Base-by-base conservation (phyloP, 92 coral and sea anemone genomes). In the Phenganax subtilis region DNA sequence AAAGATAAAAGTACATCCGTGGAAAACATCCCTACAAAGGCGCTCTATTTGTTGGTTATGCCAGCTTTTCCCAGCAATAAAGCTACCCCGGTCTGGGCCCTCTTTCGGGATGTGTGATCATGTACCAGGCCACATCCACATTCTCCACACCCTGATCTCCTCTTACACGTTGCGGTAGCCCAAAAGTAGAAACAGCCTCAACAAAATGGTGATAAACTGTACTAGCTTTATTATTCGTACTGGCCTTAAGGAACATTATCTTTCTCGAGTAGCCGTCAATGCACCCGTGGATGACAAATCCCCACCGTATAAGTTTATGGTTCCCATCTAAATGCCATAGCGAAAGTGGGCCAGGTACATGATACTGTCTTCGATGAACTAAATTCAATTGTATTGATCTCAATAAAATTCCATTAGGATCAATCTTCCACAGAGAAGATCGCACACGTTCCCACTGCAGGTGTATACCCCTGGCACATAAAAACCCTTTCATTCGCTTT, bases 51-150 rank as follows among this genome's bases (percentile, higher is more conserved):
- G 80, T 60, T 87, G 87, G 66, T 87, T 87, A 81, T 85, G 90
- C 12, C 71, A 76, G 62, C 86, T 84, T 87, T 85, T 85, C 55
- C 91, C 88, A 44, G 88, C 80, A 70, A 88, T 85, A 76, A 88
- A 85, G 65, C 85, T 77, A 76, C 91, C 91, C 70, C 88, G 71
- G 82, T 85, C 91, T 55, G 91, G 86, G 17, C 91, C 91, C 91
- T 82, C 91, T 85, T 51, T 65, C 47, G 74, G 91, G 91, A 76
- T 88, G 91, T 64, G 44, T 88, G 31, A 85, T 62, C 91, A 88
- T 88, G 77, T 67, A 85, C 75, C 86, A 62, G 51, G 91, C 91
- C 30, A 81, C 90, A 74, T 85, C 88, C 51, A 87, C 88, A 87
- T 87, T 85, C 75, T 87, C 90, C 12, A 72, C 85, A 58, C 89